Base-by-base conservation (phyloP, 1,140 invertebrate genomes). In the Holotrichia oblita region DNA sequence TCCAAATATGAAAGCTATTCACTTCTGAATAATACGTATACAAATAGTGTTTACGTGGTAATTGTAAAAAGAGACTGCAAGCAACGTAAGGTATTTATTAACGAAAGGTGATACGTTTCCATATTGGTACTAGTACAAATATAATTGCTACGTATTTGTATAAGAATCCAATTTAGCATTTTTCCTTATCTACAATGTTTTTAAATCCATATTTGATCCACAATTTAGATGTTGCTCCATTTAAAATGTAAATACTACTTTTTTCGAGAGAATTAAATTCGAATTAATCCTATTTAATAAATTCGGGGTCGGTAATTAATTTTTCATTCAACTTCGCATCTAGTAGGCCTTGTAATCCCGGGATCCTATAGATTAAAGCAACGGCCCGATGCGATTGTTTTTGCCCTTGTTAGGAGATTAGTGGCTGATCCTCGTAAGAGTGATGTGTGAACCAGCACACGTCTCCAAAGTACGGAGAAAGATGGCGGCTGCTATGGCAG, bases 351-450 rank as follows among this genome's bases (percentile, higher is more conserved):
- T 76, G 78, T 79, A 79, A 79, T 75, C 78, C 27, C 76, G 77
- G 74, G 80, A 64, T 81, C 78, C 78, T 76, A 78, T 79, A 78
- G 80, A 79, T 77, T 77, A 76, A 44, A 79, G 77, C 72, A 61
- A 75, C 77, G 77, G 79, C 81, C 75, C 81, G 80, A 81, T 84
- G 75, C 80, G 83, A 85, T 85, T 85, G 84, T 85, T 85, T 85
- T 84, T 84, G 83, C 82, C 84, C 83, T 85, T 85, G 83, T 83
- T 84, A 82, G 80, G 79, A 82, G 84, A 85, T 85, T 85, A 85
- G 83, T 81, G 83, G 82, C 83, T 82, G 83, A 84, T 85, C 84
- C 84, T 83, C 76, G 79, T 81, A 81, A 76, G 80, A 85, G 83
- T 84, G 83, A 85, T 84, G 84, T 84, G 84, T 85, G 84, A 84